phyloP scores from a whole-genome alignment of 2,797 vertebrate genomes.

The Pitangus sulphuratus region DNA sequence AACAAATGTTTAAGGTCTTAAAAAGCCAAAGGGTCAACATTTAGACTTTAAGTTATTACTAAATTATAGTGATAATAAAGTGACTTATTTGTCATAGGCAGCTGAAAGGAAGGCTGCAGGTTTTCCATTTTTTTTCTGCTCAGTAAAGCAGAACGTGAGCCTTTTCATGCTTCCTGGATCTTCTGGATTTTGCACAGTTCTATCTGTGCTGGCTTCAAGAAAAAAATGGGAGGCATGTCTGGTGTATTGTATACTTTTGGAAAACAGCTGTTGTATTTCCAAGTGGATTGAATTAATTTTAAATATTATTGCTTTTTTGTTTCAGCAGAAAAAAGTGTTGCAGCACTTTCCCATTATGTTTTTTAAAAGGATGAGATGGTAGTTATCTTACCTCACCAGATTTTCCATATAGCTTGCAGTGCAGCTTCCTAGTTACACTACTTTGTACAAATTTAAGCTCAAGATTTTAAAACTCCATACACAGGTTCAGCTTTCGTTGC shows the following conservation, averaged over 20 bases:
- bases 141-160: not conserved
- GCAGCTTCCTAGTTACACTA: not conserved
- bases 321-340: not conserved
- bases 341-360: not conserved
- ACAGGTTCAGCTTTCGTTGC: not conserved
- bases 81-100: not conserved
- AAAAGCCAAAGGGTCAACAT: constrained; percentile 1
- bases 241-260: not conserved
- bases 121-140: not conserved
- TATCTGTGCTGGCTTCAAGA: not conserved
- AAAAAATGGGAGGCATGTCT: not conserved
- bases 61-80: not conserved
- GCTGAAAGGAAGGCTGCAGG: not conserved
- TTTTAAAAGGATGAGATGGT: not conserved
- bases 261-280: not conserved
- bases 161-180: not conserved
- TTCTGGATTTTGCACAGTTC: not conserved
- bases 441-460: not conserved
- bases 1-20: not conserved
- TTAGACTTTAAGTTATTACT: not conserved
- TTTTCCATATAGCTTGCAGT: not conserved
- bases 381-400: not conserved
- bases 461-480: not conserved
- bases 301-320: not conserved
- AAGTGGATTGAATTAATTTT: not conserved